Percentiles rank a stretch among this genome's conserved stretches.
These are phyloP conservation scores for Ceyx melanurus DNA, from an alignment of 2,113 vertebrate genomes.

Conservation along the genomic window DNA sequence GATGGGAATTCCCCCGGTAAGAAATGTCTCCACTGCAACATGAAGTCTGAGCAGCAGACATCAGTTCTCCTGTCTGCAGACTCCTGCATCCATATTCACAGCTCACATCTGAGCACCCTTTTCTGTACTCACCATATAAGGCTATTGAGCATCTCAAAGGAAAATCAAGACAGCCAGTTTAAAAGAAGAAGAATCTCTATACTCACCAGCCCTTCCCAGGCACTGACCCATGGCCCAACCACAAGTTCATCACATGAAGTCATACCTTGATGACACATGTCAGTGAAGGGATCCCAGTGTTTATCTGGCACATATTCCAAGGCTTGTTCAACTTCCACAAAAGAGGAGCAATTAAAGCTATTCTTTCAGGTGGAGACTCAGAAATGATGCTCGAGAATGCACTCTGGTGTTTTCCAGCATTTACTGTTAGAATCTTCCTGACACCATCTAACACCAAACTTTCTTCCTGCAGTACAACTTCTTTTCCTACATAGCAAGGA, in stretches of 20 bases:
- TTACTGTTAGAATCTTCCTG: not conserved
- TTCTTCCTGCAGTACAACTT: not conserved
- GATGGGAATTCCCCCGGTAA: not conserved
- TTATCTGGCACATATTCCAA: not conserved
- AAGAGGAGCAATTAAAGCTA: not conserved
- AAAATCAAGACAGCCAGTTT: not conserved
- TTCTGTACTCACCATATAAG: not conserved
- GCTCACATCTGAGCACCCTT: not conserved
- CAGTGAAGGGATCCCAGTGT: not conserved
- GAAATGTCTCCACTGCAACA: not conserved
- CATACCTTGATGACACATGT: not conserved
- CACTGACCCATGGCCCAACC: not conserved
- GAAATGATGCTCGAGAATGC: not conserved
- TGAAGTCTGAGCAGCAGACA: not conserved
- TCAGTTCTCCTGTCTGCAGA: not conserved
- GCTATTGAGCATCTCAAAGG: not conserved
- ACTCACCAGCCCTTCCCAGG: not conserved
- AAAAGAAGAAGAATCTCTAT: not conserved
- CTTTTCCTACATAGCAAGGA: not conserved
- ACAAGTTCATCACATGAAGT: accelerated
- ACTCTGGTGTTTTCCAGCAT: not conserved
- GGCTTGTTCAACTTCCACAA: not conserved
- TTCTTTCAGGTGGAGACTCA: not conserved
- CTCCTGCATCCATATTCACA: not conserved
- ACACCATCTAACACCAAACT: not conserved